Base-by-base conservation (phyloP, 2,888 invertebrate genomes). In the Stenolophus ochropezus region DNA sequence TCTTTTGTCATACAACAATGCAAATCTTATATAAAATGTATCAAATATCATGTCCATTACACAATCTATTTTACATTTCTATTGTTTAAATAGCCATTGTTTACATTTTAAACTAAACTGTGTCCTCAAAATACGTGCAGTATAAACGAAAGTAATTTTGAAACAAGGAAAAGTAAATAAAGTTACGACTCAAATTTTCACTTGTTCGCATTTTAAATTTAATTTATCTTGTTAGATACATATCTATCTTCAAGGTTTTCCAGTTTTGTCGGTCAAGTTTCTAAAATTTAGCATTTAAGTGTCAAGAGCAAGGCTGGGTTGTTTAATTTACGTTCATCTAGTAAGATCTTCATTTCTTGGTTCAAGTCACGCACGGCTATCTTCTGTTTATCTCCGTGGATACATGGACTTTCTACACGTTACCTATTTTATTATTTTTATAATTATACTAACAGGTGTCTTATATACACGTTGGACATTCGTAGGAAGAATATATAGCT, bases 191-290 rank as follows among this genome's bases (percentile, higher is more conserved):
- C 14, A 0, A 14, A 56, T 56, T 56, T 56, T 56, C 56, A 56
- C 56, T 56, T 53, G 56, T 5, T 8, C 11, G 20, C 21, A 8
- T 20, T 56, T 56, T 56, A 56, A 20, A 56, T 11, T 3, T 42
- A 42, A 42, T 42, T 42, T 42, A 42, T 21, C 20, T 53, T 56
- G 11, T 23, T 8, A 11, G 25, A 23, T 23, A n/a, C 16, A 25
- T 33, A 77, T 58, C 58, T 58, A 82, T n/a, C 83, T 82, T 42
- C 84, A 84, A 83, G 84, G 84, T 81, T 82, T 82, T 77, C 33
- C 82, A 65, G 71, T 77, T 84, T 84, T 83, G 79, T 83, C 82
- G 83, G 84, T 78, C 83, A 84, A 83, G 83, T 84, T 83, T 83
- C 84, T 84, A 84, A 80, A 81, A 82, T 84, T 82, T 76, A 33